Percentiles rank a stretch among this genome's conserved stretches.
These are phyloP conservation scores for Mythimna lalbum DNA, from an alignment of 2,888 invertebrate genomes.

Conservation along the genomic window DNA sequence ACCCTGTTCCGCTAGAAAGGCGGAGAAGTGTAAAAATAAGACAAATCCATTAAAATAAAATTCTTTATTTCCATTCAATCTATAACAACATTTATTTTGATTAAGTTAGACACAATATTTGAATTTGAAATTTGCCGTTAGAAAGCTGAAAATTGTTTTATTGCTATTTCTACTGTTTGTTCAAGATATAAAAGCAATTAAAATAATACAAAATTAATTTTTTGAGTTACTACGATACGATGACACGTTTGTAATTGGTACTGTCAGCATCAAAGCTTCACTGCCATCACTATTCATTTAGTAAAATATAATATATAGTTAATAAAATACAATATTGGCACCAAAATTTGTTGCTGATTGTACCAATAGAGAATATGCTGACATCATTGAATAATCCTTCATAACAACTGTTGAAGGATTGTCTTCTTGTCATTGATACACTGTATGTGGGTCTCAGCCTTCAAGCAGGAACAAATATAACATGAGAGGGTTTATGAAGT, in stretches of 20 bases:
- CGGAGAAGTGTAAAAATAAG: conserved; percentile 1
- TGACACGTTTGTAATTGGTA: not conserved
- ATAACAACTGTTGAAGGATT: too few relatives aligned
- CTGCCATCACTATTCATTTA: not conserved
- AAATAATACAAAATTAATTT: too few relatives aligned
- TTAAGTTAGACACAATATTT: not conserved
- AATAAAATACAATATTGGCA: not conserved
- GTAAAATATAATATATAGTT: not conserved
- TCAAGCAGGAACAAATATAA: not conserved
- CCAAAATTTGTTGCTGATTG: not conserved
- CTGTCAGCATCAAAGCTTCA: not conserved
- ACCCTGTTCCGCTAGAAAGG: too few relatives aligned
- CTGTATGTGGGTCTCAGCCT: not conserved
- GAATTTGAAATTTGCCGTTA: not conserved
- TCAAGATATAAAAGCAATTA: too few relatives aligned
- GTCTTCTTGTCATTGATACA: not conserved
- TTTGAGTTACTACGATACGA: too few relatives aligned
- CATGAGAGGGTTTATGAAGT: not conserved
- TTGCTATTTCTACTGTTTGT: not conserved
- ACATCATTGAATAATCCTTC: too few relatives aligned
- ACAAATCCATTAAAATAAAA: conserved; percentile 9
- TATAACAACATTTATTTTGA: conserved; percentile 8
- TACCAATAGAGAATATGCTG: not conserved
- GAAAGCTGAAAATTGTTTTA: not conserved
- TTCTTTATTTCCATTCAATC: conserved; percentile 23